These are phyloP conservation scores for Metopolophium dirhodum DNA, from an alignment of 1,140 invertebrate genomes.

Conservation along the genomic window DNA sequence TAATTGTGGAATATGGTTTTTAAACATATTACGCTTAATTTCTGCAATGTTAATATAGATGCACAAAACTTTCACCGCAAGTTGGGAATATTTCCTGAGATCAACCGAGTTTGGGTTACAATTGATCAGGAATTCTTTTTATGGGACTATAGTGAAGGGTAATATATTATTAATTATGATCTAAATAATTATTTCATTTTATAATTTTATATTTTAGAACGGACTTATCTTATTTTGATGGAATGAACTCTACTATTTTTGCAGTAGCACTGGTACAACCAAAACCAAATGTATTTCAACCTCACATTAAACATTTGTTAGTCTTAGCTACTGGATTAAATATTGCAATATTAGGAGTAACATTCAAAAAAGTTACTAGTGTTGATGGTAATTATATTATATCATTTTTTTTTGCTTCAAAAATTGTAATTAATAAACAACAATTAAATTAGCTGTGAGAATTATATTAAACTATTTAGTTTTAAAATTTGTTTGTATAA, in stretches of 20 bases:
- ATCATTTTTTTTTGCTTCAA: neutral
- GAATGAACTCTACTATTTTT: conserved; percentile 87
- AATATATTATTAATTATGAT: neutral
- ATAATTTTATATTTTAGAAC: conserved; percentile 66
- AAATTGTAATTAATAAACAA: neutral
- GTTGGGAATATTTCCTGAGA: conserved; percentile 96
- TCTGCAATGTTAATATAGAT: conserved; percentile 67
- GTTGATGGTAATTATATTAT: conserved; percentile 62
- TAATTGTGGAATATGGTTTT: neutral
- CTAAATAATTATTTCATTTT: conserved; percentile 18
- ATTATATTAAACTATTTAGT: neutral
- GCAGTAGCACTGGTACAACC: conserved; percentile 86
- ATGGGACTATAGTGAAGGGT: conserved; percentile 92
- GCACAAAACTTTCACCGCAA: conserved; percentile 88
- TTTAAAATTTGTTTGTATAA: neutral
- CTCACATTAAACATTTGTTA: conserved; percentile 90
- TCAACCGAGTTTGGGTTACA: conserved; percentile 93
- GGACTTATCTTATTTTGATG: conserved; percentile 93
- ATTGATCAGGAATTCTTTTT: conserved; percentile 98
- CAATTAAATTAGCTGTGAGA: neutral
- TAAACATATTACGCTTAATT: conserved; percentile 31
- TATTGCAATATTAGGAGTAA: conserved; percentile 87
- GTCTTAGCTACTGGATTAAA: conserved; percentile 91
- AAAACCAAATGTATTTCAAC: conserved; percentile 84
- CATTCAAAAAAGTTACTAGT: conserved; percentile 66